A percentile compares a stretch with the other conserved stretches of the same genome.
These are phyloP conservation scores for Dione vanillae DNA, from an alignment of 2,888 invertebrate species.

Conservation along the genomic window DNA sequence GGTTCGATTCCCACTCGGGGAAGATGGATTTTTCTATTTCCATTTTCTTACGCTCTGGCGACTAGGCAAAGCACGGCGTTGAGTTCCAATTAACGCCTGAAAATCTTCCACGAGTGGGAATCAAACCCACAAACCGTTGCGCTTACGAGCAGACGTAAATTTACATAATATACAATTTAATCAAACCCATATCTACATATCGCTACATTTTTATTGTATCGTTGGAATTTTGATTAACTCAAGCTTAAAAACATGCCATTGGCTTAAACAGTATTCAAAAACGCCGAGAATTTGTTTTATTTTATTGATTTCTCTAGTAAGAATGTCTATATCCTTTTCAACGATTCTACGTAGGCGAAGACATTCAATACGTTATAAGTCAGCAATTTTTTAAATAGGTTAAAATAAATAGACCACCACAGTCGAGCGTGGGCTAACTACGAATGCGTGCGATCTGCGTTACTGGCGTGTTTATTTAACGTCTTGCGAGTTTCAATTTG, in stretches of 20 bases:
- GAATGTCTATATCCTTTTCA: background rate
- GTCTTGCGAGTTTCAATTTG: conserved; percentile 17
- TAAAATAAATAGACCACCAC: conserved; percentile 58
- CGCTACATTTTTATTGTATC: background rate
- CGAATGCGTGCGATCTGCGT: conserved; percentile 43
- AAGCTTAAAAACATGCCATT: background rate
- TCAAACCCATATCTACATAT: too few relatives aligned
- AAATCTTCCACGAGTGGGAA: too few relatives aligned
- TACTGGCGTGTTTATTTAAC: conserved; percentile 48
- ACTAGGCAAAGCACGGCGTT: too few relatives aligned
- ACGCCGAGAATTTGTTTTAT: background rate
- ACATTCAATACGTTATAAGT: background rate
- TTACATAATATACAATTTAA: too few relatives aligned
- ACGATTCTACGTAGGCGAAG: background rate
- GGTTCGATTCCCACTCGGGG: too few relatives aligned
- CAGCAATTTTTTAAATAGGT: conserved; percentile 46
- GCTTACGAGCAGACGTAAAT: too few relatives aligned
- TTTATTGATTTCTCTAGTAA: background rate
- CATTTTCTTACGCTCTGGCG: too few relatives aligned
- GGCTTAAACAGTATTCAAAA: background rate
- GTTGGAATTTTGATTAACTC: background rate
- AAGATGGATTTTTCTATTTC: too few relatives aligned
- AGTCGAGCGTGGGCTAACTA: conserved; percentile 49
- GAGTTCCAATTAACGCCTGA: too few relatives aligned
- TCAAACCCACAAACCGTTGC: too few relatives aligned